Evolutionary conservation across 2,797 vertebrate species (phyloP).

Genomic region (Rhynchonycteris naso): DNA sequence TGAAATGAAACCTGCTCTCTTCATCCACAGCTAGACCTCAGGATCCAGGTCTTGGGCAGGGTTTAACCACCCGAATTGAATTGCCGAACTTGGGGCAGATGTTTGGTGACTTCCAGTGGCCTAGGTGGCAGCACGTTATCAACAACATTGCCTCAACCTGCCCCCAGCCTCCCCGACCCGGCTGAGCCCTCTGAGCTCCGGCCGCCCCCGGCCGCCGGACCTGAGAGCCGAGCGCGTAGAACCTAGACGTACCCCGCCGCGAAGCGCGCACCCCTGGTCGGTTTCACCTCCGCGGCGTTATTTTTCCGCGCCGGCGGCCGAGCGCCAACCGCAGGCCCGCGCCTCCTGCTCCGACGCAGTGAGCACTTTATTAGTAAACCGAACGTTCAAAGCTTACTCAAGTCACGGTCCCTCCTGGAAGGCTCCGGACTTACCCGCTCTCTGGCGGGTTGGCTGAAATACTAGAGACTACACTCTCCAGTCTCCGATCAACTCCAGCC

Average conservation of each 20-base stretch:
- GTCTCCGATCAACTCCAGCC: conserved; percentile 56
- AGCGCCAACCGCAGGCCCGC: conserved; percentile 63
- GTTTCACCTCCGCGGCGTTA: conserved; percentile 60
- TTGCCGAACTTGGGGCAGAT: background rate
- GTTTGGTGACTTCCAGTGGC: background rate
- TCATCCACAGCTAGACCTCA: conserved; percentile 68
- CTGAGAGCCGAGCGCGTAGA: background rate
- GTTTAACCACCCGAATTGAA: background rate
- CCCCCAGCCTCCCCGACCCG: background rate
- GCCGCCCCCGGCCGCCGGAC: background rate
- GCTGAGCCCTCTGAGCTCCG: background rate
- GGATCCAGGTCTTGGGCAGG: conserved; percentile 3
- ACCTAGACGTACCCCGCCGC: background rate
- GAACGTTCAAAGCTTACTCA: background rate
- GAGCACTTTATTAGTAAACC: conserved; percentile 66
- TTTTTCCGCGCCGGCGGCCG: conserved; percentile 70
- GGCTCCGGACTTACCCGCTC: background rate
- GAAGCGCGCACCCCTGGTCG: background rate
- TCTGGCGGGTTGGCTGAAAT: background rate
- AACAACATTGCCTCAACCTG: background rate
- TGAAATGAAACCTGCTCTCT: background rate
- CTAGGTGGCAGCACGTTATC: background rate
- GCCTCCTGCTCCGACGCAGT: background rate
- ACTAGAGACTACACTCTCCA: background rate
- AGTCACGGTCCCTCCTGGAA: conserved; percentile 13